Evolutionary conservation across 2,113 vertebrate genomes (phyloP), one percentile per base, ranked within the genome.

Genomic region (Oryzias curvinotus): DNA sequence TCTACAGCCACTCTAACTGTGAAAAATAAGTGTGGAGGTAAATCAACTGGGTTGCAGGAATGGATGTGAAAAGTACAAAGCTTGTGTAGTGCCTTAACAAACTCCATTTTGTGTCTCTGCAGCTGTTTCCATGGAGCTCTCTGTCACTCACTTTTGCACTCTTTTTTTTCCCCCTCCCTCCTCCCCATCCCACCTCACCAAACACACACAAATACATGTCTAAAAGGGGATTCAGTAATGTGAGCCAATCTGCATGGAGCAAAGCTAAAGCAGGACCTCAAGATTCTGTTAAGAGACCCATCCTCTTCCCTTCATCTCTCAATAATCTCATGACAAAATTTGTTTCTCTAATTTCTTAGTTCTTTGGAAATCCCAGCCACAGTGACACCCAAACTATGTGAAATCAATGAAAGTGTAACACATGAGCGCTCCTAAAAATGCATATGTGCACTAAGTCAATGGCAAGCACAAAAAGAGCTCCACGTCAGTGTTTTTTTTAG

Each of bases 41-140:
- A 77, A 82, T 85, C 58, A 76, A 46, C 57, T 76, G 61, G 71
- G 68, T 81, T 65, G 66, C 52, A 74, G 69, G 80, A 74, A 84
- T 76, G 72, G 81, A 80, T 72, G 68, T 66, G 75, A 83, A 77
- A 82, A 54, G 70, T 80, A 75, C 65, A 87, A 79, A 84, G 84
- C 81, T 71, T 17, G 56, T 67, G 65, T 76, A 66, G 82, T 73
- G 83, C 73, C 71, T 76, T 88, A 89, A 89, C 85, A 80, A 86
- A 79, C 85, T 85, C 86, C 78, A 86, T 87, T 89, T 90, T 89
- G 81, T 86, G 81, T 87, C 77, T 69, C 83, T 84, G 83, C 80
- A 85, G 81, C 82, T 72, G 89, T 89, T 89, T 84, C 84, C 84
- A 90, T 89, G 87, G 85, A 81, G 86, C 85, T 86, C 59, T 18